These are phyloP conservation scores for Pardalotus punctatus DNA, from an alignment of 2,113 vertebrate genomes.

Conservation along the genomic window DNA sequence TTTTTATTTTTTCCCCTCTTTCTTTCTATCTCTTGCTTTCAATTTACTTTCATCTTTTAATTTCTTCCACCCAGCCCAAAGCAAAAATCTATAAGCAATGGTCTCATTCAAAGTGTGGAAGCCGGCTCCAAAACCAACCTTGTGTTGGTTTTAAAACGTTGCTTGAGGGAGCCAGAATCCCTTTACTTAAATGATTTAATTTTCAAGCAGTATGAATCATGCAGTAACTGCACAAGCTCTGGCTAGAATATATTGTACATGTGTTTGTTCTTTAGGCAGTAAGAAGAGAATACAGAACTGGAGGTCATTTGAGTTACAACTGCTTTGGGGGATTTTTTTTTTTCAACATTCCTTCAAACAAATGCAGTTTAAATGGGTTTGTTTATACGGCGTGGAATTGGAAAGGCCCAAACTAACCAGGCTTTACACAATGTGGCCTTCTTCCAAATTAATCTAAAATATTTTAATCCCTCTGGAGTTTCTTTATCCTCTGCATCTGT, in stretches of 20 bases:
- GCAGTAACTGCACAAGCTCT: neutral
- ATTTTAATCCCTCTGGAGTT: slow-evolving; percentile 66
- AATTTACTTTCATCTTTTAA: neutral
- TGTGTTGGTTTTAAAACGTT: slow-evolving; percentile 24
- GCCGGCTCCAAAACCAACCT: neutral
- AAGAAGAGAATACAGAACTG: slow-evolving; percentile 42
- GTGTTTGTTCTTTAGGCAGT: slow-evolving; percentile 41
- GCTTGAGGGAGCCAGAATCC: slow-evolving; percentile 5
- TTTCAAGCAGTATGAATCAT: slow-evolving; percentile 45
- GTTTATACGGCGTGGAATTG: slow-evolving; percentile 46
- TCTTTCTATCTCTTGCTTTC: neutral
- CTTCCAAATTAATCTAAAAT: slow-evolving; percentile 67
- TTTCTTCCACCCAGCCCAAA: neutral
- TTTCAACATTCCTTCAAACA: slow-evolving; percentile 20
- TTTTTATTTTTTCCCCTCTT: neutral
- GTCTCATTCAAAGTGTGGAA: neutral
- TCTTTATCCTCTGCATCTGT: slow-evolving; percentile 68
- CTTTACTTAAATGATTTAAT: slow-evolving; percentile 39
- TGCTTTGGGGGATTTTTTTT: slow-evolving; percentile 33
- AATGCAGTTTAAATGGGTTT: slow-evolving; percentile 54
- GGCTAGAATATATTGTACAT: neutral
- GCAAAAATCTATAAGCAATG: neutral
- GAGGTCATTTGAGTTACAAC: slow-evolving; percentile 61
- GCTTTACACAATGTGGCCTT: slow-evolving; percentile 51
- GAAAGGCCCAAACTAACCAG: slow-evolving; percentile 43